A percentile compares a stretch with the other conserved stretches of the same genome.
These are phyloP conservation scores for Periphyllus acericola DNA, from an alignment of 2,888 invertebrate genomes.

Conservation along the genomic window DNA sequence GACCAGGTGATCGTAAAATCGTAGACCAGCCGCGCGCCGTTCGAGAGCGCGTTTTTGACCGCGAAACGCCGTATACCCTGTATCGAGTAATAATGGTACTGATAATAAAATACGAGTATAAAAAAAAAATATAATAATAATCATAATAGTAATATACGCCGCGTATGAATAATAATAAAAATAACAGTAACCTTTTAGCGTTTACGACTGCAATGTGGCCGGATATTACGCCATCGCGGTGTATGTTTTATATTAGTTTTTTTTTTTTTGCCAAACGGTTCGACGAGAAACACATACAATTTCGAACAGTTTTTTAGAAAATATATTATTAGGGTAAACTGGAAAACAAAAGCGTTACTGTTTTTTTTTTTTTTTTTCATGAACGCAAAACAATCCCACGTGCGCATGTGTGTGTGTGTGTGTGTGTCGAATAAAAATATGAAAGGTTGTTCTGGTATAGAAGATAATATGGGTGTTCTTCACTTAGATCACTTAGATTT, in stretches of 20 bases:
- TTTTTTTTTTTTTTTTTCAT: background rate
- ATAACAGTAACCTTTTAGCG: slow-evolving; percentile 27
- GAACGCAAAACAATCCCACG: background rate
- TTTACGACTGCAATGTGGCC: slow-evolving; percentile 17
- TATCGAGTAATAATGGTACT: background rate
- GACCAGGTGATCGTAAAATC: background rate
- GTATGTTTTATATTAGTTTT: slow-evolving; percentile 2
- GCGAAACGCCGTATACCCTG: background rate
- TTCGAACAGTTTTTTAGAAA: background rate
- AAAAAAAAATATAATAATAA: slow-evolving; percentile 51
- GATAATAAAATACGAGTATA: background rate
- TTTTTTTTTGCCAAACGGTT: background rate
- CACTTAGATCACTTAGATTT: no score
- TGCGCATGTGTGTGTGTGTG: background rate
- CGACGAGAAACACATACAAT: background rate
- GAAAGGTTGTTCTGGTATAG: background rate
- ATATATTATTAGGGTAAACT: slow-evolving; percentile 1
- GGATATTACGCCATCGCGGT: background rate
- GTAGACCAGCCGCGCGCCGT: background rate
- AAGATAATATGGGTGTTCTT: no score
- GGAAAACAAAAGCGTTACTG: background rate
- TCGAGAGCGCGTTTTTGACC: background rate
- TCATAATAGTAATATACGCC: slow-evolving; percentile 35
- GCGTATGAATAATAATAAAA: slow-evolving; percentile 39
- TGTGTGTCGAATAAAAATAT: background rate